phyloP scores from a whole-genome alignment of 2,797 vertebrate species.

The Channallabes apus region DNA sequence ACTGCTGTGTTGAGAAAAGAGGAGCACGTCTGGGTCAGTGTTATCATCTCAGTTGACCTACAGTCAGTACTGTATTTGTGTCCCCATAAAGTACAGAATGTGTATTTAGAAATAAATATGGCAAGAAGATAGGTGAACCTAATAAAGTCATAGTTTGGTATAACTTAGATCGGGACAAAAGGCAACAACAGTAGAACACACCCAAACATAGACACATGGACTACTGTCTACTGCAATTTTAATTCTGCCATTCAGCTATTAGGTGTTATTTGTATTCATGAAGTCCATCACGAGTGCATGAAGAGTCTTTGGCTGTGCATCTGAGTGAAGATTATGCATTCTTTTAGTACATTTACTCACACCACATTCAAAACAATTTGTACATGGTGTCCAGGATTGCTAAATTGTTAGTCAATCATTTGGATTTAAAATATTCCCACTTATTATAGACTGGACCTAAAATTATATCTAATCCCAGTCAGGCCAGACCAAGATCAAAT shows the following conservation, averaged over 20 bases:
- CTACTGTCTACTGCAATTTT: not conserved
- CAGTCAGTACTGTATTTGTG: not conserved
- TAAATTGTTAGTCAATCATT: too few relatives aligned
- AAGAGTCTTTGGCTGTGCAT: not conserved
- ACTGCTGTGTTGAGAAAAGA: not conserved
- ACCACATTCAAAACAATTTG: too few relatives aligned
- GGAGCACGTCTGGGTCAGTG: too few relatives aligned
- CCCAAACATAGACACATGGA: not conserved
- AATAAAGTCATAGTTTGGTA: not conserved
- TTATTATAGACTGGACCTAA: not conserved
- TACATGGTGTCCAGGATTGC: too few relatives aligned
- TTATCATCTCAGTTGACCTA: not conserved
- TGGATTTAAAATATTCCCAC: not conserved
- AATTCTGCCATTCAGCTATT: not conserved
- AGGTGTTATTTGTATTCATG: not conserved
- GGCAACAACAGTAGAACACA: not conserved
- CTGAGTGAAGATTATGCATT: not conserved
- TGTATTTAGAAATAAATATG: not conserved
- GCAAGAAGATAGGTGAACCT: not conserved
- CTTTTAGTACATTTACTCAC: not conserved
- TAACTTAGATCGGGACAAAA: not conserved
- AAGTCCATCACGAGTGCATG: not conserved
- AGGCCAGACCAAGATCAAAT: not conserved
- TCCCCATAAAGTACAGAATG: not conserved
- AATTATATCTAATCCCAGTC: not conserved